Conservation (phyloP, 2,113 vertebrate species). For the Carettochelys insculpta region DNA sequence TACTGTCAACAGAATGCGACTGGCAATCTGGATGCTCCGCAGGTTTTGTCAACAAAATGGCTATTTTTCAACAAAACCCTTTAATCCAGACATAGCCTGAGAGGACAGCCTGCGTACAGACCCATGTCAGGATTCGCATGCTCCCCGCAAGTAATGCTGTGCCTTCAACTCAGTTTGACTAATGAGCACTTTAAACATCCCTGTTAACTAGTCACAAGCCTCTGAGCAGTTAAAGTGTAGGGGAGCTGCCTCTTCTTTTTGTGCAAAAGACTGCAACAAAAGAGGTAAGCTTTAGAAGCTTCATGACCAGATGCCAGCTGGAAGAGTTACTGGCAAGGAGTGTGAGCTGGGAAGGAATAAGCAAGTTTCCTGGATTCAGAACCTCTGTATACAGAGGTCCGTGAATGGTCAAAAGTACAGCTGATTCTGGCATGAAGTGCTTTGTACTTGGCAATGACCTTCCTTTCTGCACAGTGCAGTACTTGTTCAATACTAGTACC, state of each 20-base stretch:
- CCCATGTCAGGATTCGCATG: neutral
- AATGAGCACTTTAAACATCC: neutral
- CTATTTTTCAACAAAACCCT: too few relatives aligned
- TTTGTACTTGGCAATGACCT: neutral
- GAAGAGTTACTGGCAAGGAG: neutral
- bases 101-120: neutral
- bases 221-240: neutral
- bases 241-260: neutral
- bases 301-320: neutral
- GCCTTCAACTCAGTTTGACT: neutral
- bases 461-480: slow-evolving; percentile 10
- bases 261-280: neutral
- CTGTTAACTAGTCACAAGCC: neutral
- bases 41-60: too few relatives aligned
- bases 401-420: slow-evolving; percentile 4
- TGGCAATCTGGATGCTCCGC: too few relatives aligned
- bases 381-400: neutral
- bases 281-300: neutral
- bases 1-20: too few relatives aligned
- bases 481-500: neutral
- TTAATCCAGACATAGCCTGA: too few relatives aligned
- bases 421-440: slow-evolving; percentile 12
- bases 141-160: neutral
- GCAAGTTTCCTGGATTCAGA: neutral
- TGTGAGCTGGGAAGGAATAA: neutral